These are phyloP conservation scores for Margaritifera margaritifera DNA, from an alignment of 2,888 invertebrate species.

Conservation along the genomic window DNA sequence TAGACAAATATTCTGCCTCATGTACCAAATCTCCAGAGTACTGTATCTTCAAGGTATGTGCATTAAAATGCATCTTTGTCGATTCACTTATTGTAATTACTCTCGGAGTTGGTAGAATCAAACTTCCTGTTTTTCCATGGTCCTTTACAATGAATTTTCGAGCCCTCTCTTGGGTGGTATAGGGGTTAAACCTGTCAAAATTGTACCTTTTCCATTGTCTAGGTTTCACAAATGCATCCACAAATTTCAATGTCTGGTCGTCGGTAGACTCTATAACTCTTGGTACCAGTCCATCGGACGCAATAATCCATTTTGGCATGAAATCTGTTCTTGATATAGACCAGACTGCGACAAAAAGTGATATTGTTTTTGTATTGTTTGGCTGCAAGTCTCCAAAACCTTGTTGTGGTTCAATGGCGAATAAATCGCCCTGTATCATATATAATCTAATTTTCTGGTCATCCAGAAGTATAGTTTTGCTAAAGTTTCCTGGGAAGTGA, in stretches of 20 bases:
- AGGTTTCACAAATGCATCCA: slow-evolving; percentile 40
- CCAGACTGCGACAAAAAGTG: slow-evolving; percentile 35
- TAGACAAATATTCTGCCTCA: too few relatives aligned
- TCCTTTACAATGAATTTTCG: slow-evolving; percentile 15
- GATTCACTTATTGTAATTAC: too few relatives aligned
- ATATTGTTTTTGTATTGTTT: slow-evolving; percentile 15
- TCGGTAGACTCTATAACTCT: slow-evolving; percentile 40
- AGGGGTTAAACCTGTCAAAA: slow-evolving; percentile 51
- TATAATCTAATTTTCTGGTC: slow-evolving; percentile 35
- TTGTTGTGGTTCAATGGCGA: slow-evolving; percentile 35
- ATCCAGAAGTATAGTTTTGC: too few relatives aligned
- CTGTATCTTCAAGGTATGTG: too few relatives aligned
- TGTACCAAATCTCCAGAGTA: too few relatives aligned
- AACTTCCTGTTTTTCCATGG: slow-evolving; percentile 13
- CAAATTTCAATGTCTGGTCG: slow-evolving; percentile 38
- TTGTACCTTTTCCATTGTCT: slow-evolving; percentile 54
- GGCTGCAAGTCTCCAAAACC: slow-evolving; percentile 35
- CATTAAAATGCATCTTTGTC: too few relatives aligned
- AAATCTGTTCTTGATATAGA: slow-evolving; percentile 49
- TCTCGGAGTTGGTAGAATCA: too few relatives aligned
- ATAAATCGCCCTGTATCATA: slow-evolving; percentile 46
- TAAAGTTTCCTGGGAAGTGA: slow-evolving; percentile 13
- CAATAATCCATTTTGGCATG: slow-evolving; percentile 57
- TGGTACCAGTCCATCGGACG: slow-evolving; percentile 28
- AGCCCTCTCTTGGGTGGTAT: slow-evolving; percentile 38